These are phyloP conservation scores for cattle (Bos taurus) DNA, from an alignment of 2,113 vertebrate genomes.

Conservation along the genomic window ARS-UCD2.0 NC_037329.1:68009501-68010000, in stretches of 20 bases:
- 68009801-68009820: neutral
- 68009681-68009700: neutral
- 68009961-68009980: neutral
- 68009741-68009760: neutral
- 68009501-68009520: neutral
- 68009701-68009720: neutral
- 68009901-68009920: neutral
- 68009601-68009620: neutral
- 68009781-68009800: neutral
- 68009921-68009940: neutral
- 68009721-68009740: neutral
- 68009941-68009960: neutral
- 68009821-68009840: neutral
- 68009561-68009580: neutral
- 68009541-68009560: neutral
- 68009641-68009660: neutral
- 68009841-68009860: neutral
- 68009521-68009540: neutral
- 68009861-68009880: fast-evolving
- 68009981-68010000: neutral
- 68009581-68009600: neutral
- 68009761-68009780: neutral
- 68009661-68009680: neutral
- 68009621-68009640: neutral
- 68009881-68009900: neutral